Conservation (phyloP, 2,113 vertebrate species). For the Carollia perspicillata region DNA sequence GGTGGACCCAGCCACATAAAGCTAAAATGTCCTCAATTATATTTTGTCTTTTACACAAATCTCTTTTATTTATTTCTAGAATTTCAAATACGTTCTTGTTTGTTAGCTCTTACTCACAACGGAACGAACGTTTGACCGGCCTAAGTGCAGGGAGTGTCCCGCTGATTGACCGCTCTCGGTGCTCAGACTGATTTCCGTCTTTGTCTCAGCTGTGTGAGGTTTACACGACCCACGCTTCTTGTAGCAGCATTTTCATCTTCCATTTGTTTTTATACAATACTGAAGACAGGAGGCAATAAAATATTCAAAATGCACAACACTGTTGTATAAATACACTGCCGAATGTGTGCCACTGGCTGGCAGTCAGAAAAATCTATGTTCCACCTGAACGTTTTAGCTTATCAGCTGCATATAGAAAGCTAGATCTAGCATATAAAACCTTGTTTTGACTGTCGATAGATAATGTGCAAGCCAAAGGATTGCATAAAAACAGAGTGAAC, state of each 20-base stretch:
- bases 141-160: background rate
- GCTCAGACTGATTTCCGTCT: constrained; percentile 14
- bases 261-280: constrained; percentile 65
- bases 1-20: background rate
- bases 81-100: constrained; percentile 49
- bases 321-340: constrained; percentile 29
- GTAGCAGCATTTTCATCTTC: constrained; percentile 53
- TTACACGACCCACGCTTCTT: constrained; percentile 4
- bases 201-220: constrained; percentile 52
- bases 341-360: background rate
- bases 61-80: constrained; percentile 44
- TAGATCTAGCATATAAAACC: background rate
- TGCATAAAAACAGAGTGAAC: background rate
- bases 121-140: constrained; percentile 47
- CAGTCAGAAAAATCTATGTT: background rate
- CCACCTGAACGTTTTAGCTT: background rate
- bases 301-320: constrained; percentile 53
- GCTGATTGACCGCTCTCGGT: constrained; percentile 51
- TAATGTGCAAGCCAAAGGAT: background rate
- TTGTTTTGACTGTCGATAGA: background rate
- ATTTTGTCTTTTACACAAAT: constrained; percentile 20
- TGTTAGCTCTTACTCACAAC: constrained; percentile 35
- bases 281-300: constrained; percentile 59
- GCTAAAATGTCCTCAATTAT: background rate
- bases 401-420: background rate